These are phyloP conservation scores for Grapholita molesta DNA, from an alignment of 1,140 invertebrate genomes.

Conservation along the genomic window DNA sequence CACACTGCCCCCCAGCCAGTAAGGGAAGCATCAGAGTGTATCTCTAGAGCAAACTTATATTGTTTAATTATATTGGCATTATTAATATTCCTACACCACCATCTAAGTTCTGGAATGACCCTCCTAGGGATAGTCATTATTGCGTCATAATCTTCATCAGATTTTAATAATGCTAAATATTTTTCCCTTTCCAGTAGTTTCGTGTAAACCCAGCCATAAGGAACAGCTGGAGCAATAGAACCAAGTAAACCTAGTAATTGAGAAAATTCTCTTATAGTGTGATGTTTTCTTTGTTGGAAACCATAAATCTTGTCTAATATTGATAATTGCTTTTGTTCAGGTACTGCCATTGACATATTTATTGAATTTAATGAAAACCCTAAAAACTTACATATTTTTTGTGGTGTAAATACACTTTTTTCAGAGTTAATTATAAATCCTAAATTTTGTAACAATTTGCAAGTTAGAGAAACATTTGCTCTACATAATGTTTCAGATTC, in stretches of 20 bases:
- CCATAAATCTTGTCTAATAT: neutral
- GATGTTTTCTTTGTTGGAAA: neutral
- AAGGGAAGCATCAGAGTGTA: neutral
- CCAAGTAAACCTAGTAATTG: neutral
- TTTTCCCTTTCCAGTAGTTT: neutral
- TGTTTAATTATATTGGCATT: neutral
- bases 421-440: neutral
- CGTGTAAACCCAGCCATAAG: conserved; percentile 7
- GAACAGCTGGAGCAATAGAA: neutral
- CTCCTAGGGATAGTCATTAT: neutral
- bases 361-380: neutral
- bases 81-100: neutral
- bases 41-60: neutral
- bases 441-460: neutral
- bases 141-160: neutral
- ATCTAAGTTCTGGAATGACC: neutral
- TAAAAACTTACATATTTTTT: neutral
- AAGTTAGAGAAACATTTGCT: neutral
- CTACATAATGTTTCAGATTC: neutral
- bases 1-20: neutral
- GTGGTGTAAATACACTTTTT: neutral
- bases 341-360: neutral
- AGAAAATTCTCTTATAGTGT: neutral
- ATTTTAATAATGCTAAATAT: neutral
- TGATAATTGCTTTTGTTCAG: neutral